phyloP scores from a whole-genome alignment of 2,113 vertebrate species.

The Dasyprocta punctata region DNA sequence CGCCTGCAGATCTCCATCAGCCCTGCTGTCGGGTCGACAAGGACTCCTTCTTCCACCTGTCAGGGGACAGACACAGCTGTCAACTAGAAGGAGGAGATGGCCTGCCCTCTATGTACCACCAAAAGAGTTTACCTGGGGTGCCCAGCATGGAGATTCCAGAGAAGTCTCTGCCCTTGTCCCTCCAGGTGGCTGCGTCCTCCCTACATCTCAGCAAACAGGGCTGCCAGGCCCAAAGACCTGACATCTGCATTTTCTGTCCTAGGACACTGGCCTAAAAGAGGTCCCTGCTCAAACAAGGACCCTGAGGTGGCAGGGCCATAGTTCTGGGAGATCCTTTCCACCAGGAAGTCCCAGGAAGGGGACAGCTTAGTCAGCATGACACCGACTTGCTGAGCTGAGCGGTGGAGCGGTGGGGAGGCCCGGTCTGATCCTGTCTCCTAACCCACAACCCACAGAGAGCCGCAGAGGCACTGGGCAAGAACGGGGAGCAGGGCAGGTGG shows the following conservation, averaged over 20 bases:
- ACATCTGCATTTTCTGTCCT: background rate
- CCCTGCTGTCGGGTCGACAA: background rate
- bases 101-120: background rate
- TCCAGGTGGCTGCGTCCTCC: background rate
- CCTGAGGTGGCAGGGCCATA: background rate
- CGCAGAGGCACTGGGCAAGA: background rate
- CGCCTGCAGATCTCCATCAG: background rate
- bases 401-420: background rate
- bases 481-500: no score
- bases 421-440: background rate
- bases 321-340: background rate
- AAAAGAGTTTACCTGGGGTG: background rate
- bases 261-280: background rate
- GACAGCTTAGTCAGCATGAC: background rate
- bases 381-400: background rate
- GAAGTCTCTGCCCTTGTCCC: background rate
- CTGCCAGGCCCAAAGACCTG: background rate
- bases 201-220: background rate
- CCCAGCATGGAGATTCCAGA: fast-evolving
- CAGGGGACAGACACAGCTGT: background rate
- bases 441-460: background rate
- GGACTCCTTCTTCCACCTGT: no score
- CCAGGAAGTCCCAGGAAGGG: background rate
- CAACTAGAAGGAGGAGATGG: background rate
- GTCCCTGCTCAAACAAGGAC: background rate